Evolutionary conservation across 2,888 invertebrate species (phyloP), one percentile per base, ranked within the genome.

Genomic region (Scaptodrosophila latifasciaeformis): DNA sequence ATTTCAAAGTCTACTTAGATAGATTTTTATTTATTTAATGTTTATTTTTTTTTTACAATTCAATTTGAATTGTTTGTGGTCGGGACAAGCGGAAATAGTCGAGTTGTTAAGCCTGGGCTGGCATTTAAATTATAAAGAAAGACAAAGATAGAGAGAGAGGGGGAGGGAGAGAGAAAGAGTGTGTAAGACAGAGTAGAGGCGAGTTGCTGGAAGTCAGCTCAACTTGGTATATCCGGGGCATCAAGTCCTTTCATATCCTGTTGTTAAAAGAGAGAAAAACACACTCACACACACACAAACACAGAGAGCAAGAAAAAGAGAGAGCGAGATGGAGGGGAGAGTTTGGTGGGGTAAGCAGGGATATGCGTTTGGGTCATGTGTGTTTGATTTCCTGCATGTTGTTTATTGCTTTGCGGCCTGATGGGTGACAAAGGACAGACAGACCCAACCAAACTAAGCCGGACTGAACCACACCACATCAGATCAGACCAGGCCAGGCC

Each of bases 161-260:
- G n/a, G n/a, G n/a, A n/a, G n/a, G n/a, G n/a, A n/a, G n/a, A n/a
- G n/a, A n/a, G n/a, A n/a, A n/a, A n/a, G n/a, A n/a, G n/a, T n/a
- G 35, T 15, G 35, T 2, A 5, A 15, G 5, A 18, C 6, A 10
- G 17, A 37, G 17, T 15, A 37, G 6, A 15, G 9, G 12, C 10
- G 24, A 17, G 12, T 29, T 18, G 39, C 30, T n/a, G 10, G 34
- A 12, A 15, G 17, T 39, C 31, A 12, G 49, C 34, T 34, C 37
- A n/a, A 34, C 13, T 55, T 62, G 54, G 49, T 44, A 58, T 58
- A 54, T 42, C 29, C 49, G 68, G 65, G 68, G 58, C 68, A 57
- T 59, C 54, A 42, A 39, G 69, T 54, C 66, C 55, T 75, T 78
- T 76, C 67, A 72, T 63, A 68, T 78, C 61, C 79, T 56, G 66